Base-by-base conservation (phyloP, 2,113 vertebrate genomes). In the Alosa alosa region DNA sequence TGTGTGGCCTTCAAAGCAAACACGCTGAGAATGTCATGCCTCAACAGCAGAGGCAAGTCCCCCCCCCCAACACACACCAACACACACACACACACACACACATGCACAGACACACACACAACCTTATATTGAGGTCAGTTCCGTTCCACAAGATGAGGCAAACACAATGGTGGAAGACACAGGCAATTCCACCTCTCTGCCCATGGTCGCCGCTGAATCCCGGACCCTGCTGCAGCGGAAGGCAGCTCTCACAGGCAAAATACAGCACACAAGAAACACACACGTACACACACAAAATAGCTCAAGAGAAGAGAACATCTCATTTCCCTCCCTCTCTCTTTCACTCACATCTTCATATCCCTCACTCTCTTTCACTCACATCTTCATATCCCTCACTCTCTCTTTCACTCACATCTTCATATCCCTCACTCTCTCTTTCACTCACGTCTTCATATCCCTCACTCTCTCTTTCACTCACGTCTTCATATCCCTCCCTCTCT, bases 141-240 rank as follows among this genome's bases (percentile, higher is more conserved):
- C 49, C 22, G 60, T 87, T 88, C 87, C 81, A 44, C 84, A 83
- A 90, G 87, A 90, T 86, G 41, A 83, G 86, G 64, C 87, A 89
- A 88, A 87, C 87, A 90, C 89, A 90, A 90, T 87, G 86, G 72
- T 36, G 72, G 72, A 78, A 87, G 49, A 85, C 10, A 15, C 82
- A 85, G 75, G 82, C 20, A 36, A 78, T 39, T 78, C 72, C 72
- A 39, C 72, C 81, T 84, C 44, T 57, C 17, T 83, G 25, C 72
- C 72, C 72, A 78, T 78, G 72, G 72, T 36, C 4, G 72, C 72
- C 11, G 31, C 72, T 39, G 72, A 78, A 39, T 36, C 72, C 72
- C 5, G 36, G 11, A 11, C 36, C 31, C 72, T 75, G 72, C 72
- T 41, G 72, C 72, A 78, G 39, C 72, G 72, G 72, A 75, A 39